Base-by-base conservation (phyloP, 2,888 invertebrate genomes). In the Nephrocerus scutellatus region DNA sequence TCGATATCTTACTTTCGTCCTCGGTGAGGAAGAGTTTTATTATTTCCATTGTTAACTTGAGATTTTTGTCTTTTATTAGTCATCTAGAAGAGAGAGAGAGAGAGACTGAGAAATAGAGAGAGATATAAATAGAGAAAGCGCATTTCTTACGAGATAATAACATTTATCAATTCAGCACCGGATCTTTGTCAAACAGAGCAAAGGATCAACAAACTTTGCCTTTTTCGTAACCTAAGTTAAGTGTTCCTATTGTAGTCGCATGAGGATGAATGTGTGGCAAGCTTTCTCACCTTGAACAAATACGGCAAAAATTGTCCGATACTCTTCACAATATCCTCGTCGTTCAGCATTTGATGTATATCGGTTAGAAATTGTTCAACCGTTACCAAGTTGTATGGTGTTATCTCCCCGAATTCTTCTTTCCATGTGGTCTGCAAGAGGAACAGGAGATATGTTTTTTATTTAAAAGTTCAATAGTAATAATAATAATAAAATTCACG, bases 361-460 rank as follows among this genome's bases (percentile, higher is more conserved):
- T 86, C 84, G 45, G 80, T 79, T 14, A 89, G 62, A 56, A 87
- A 88, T 63, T 84, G 83, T 61, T 88, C 86, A 28, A 85, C 81
- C 0, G 82, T 83, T 6, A 88, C 79, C 55, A 82, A 73, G 73
- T 87, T 86, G 66, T 88, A 88, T 0, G 83, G 84, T 52, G 78
- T 79, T 21, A 85, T 76, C 51, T 80, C 83, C 5, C 88, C 88
- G 80, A 85, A 88, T 57, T 84, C 83, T 61, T 82, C 82, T 53
- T 83, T 80, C 87, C 87, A 88, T 10, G 84, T 79, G 65, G 85
- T 85, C 70, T 77, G n/a, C n/a, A n/a, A n/a, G n/a, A n/a, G n/a
- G n/a, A n/a, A n/a, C n/a, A n/a, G n/a, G n/a, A n/a, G n/a, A n/a
- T n/a, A n/a, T n/a, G n/a, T n/a, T n/a, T n/a, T n/a, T n/a, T n/a